phyloP scores from a whole-genome alignment of 1,140 invertebrate genomes.

The Diploscapter pachys region DNA sequence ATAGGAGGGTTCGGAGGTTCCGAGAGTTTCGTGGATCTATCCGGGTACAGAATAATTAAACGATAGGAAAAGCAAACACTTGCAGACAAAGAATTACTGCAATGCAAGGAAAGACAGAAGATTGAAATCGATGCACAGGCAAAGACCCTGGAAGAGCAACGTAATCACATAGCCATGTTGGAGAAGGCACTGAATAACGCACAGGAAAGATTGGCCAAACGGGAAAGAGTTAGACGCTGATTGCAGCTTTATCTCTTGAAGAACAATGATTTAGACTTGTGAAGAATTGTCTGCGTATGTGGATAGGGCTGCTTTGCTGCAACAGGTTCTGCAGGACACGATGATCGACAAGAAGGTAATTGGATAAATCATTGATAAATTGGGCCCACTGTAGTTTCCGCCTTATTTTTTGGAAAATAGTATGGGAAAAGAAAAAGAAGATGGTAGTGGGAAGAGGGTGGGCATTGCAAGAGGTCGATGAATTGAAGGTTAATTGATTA shows the following conservation, averaged over 20 bases:
- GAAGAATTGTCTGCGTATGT: constrained; percentile 26
- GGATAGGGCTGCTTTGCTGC: constrained; percentile 13
- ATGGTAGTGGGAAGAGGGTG: too few relatives aligned
- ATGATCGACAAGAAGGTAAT: constrained; percentile 19
- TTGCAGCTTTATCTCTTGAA: neutral
- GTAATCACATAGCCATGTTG: constrained; percentile 84
- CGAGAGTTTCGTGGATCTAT: neutral
- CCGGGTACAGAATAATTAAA: neutral
- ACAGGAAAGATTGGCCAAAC: constrained; percentile 77
- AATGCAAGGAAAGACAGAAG: constrained; percentile 81
- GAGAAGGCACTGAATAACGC: constrained; percentile 85
- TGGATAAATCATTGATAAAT: neutral
- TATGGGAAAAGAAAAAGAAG: constrained; percentile 7
- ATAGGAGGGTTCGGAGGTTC: neutral
- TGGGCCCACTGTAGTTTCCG: neutral
- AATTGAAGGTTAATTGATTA: neutral
- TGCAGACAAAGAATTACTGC: constrained; percentile 79
- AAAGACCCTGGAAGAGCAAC: constrained; percentile 81
- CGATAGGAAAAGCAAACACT: constrained; percentile 37
- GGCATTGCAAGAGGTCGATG: too few relatives aligned
- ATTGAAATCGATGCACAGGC: constrained; percentile 82
- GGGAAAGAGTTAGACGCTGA: constrained; percentile 76
- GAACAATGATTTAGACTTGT: constrained; percentile 18
- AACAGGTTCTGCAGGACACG: constrained; percentile 25
- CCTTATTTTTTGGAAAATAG: neutral